A percentile compares a stretch with the other conserved stretches of the same genome.
Conservation (phyloP, 92 coral and sea anemone species). For the Porites rus region DNA sequence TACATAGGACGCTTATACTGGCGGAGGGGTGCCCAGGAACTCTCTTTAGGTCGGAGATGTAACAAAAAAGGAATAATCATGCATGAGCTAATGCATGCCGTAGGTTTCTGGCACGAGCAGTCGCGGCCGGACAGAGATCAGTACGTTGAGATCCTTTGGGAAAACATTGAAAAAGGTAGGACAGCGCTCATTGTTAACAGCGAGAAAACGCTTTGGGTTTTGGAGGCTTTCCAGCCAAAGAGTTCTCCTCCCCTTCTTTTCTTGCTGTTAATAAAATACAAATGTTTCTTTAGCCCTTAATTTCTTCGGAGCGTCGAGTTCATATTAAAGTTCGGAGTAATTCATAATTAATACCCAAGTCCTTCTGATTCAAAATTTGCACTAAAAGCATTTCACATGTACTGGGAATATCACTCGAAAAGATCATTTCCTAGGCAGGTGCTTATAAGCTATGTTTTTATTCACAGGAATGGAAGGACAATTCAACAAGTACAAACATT, state of each 20-base stretch:
- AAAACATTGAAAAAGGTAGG: conserved; percentile 86
- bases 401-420: too few relatives aligned
- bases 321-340: too few relatives aligned
- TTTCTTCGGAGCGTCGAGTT: too few relatives aligned
- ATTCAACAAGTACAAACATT: conserved; percentile 81
- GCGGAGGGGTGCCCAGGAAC: conserved; percentile 75
- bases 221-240: too few relatives aligned
- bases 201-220: too few relatives aligned
- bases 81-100: conserved; percentile 96
- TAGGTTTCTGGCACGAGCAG: conserved; percentile 98
- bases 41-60: conserved; percentile 90
- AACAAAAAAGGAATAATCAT: conserved; percentile 86
- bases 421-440: neutral
- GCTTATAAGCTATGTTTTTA: neutral
- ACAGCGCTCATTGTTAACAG: too few relatives aligned
- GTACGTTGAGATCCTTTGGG: conserved; percentile 95
- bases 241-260: too few relatives aligned
- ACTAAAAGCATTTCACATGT: too few relatives aligned
- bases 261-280: too few relatives aligned
- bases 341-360: too few relatives aligned
- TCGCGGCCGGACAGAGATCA: conserved; percentile 91
- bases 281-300: too few relatives aligned
- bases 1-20: conserved; percentile 92
- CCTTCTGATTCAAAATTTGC: too few relatives aligned
- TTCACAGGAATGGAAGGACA: conserved; percentile 78